Evolutionary conservation across 2,888 invertebrate species (phyloP).

Genomic region (Sminthurinus aureus): DNA sequence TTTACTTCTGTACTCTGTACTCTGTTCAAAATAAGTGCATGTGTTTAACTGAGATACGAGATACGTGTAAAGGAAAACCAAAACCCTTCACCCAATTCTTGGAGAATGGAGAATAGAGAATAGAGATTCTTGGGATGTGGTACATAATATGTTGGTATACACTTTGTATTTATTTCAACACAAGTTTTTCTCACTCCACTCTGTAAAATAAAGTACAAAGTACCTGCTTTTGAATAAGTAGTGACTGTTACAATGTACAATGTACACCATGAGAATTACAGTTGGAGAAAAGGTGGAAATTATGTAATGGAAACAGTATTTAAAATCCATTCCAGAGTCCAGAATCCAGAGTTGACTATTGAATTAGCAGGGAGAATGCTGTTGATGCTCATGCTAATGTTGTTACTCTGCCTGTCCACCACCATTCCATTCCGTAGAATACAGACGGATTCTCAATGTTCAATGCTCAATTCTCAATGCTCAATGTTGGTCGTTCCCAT

Average conservation of each 20-base stretch:
- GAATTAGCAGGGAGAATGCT: no score
- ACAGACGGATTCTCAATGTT: no score
- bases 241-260: neutral
- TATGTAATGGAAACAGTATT: neutral
- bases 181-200: neutral
- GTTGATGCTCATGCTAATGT: no score
- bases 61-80: no score
- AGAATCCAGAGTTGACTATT: neutral
- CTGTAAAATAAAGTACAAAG: neutral
- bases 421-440: neutral
- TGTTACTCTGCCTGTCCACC: neutral
- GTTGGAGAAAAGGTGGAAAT: neutral
- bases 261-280: neutral
- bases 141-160: neutral
- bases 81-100: no score
- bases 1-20: no score
- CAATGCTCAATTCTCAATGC: no score
- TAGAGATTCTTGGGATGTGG: no score
- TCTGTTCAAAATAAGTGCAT: no score
- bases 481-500: constrained; percentile 24
- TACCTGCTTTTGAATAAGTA: neutral
- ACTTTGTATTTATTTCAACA: neutral
- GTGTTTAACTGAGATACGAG: no score
- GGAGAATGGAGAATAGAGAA: no score
- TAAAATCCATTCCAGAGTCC: no score